Evolutionary conservation across 2,888 invertebrate species (phyloP), one percentile per base, ranked within the genome.

Genomic region (Agonopterix alstromeriana): DNA sequence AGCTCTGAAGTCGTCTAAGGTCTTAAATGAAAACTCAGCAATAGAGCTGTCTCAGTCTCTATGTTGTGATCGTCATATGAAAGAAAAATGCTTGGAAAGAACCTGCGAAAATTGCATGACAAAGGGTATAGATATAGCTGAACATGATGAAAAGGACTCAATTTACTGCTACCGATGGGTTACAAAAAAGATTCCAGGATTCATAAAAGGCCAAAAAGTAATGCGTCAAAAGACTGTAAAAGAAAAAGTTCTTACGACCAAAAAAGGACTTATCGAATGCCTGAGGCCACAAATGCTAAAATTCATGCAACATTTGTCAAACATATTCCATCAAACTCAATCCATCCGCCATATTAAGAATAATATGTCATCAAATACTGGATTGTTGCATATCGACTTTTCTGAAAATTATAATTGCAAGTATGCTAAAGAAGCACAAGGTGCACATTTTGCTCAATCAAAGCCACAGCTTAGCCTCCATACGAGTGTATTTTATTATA

Each of bases 401-500:
- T 53, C 53, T 8, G 48, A 53, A 51, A 53, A 51, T 49, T 51
- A 53, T 42, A 27, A 40, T 10, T 49, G 51, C 11, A 53, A 50
- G 12, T 51, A 49, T 14, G 17, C 17, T 4, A 11, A 35, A 10
- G 53, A 53, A 48, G 38, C 51, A 11, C 50, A 53, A 11, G 49
- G 49, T 8, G 47, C 49, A 12, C 53, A 53, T 48, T 53, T 53
- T 46, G 51, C 49, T 35, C 46, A 49, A 36, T 49, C 49, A 8
- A 52, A 52, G 47, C n/a, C 27, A 27, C 49, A 49, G 40, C 9
- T 50, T 10, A 42, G 42, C 4, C 14, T 48, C 12, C 48, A 50
- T 41, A 50, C 41, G 27, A 10, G 44, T n/a, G 50, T 50, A 1
- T 50, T 27, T 27, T 50, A 50, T 35, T 27, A 35, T 35, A 45